Percentiles rank a stretch among this genome's conserved stretches.
phyloP scores from a whole-genome alignment of 2,797 vertebrate species.

The Trachurus trachurus region DNA sequence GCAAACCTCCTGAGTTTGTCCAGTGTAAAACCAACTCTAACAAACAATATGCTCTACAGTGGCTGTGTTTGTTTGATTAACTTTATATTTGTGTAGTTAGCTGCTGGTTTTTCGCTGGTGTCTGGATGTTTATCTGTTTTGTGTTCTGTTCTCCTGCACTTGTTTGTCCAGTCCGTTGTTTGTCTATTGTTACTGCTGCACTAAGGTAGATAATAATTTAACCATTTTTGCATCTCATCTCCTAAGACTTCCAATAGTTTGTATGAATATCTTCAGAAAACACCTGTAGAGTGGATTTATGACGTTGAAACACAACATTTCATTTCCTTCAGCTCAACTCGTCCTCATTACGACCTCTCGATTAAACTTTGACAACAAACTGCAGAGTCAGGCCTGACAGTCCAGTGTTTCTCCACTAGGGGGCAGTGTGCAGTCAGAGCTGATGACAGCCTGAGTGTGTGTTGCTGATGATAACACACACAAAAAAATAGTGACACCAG shows the following conservation, averaged over 20 bases:
- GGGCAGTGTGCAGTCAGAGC: constrained; percentile 68
- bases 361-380: constrained; percentile 3
- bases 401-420: constrained; percentile 49
- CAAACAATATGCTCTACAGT: too few relatives aligned
- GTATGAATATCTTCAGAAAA: neutral
- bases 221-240: neutral
- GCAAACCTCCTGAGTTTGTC: too few relatives aligned
- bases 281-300: neutral
- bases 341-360: neutral
- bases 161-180: neutral
- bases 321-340: constrained; percentile 1
- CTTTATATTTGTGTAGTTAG: neutral
- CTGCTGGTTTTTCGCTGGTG: neutral
- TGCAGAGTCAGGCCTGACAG: neutral
- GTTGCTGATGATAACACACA: constrained; percentile 24
- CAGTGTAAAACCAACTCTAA: too few relatives aligned
- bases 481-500: constrained; percentile 24
- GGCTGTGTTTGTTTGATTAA: neutral
- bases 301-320: constrained; percentile 4
- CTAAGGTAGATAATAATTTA: too few relatives aligned
- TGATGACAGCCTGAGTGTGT: constrained; percentile 4
- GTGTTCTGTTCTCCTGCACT: neutral
- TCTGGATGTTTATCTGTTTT: neutral
- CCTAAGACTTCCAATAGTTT: neutral
- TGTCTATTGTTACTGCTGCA: neutral